phyloP scores from a whole-genome alignment of 2,113 vertebrate genomes.

The Channa argus region DNA sequence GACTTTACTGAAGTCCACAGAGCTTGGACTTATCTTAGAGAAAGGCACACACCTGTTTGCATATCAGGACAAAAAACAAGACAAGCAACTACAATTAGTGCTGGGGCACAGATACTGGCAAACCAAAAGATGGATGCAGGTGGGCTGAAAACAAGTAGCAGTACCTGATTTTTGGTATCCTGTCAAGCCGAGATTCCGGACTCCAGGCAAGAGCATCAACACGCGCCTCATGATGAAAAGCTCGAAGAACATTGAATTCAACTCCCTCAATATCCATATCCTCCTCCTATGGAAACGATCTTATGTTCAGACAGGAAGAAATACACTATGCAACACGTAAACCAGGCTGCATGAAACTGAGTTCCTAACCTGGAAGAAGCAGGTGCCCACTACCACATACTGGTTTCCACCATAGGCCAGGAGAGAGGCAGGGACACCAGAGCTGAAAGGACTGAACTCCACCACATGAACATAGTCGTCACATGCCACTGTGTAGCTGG shows the following conservation, averaged over 20 bases:
- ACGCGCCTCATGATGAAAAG: slow-evolving; percentile 89
- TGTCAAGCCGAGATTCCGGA: slow-evolving; percentile 91
- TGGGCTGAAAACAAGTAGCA: not conserved
- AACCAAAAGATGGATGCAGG: not conserved
- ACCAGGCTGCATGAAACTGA: not conserved
- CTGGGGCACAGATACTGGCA: too few species aligned
- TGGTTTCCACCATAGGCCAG: slow-evolving; percentile 94
- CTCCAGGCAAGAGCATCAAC: slow-evolving; percentile 95
- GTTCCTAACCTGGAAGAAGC: slow-evolving; percentile 90
- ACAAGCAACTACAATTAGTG: too few species aligned
- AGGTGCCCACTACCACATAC: slow-evolving; percentile 90
- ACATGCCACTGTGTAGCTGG: slow-evolving; percentile 90
- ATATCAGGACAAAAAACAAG: too few species aligned
- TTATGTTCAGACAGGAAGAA: not conserved
- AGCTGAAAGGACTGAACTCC: slow-evolving; percentile 94
- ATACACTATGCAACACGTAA: not conserved
- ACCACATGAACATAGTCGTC: slow-evolving; percentile 95
- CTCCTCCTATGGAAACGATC: slow-evolving; percentile 87
- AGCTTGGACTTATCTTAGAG: too few species aligned
- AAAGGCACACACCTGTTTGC: too few species aligned
- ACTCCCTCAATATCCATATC: slow-evolving; percentile 90
- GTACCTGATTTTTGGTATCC: slow-evolving; percentile 90
- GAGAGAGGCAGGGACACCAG: slow-evolving; percentile 86
- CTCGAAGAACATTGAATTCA: slow-evolving; percentile 88
- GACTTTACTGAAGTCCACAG: too few species aligned